These are phyloP conservation scores for Dioctria linearis DNA, from an alignment of 2,888 invertebrate species.

Conservation along the genomic window DNA sequence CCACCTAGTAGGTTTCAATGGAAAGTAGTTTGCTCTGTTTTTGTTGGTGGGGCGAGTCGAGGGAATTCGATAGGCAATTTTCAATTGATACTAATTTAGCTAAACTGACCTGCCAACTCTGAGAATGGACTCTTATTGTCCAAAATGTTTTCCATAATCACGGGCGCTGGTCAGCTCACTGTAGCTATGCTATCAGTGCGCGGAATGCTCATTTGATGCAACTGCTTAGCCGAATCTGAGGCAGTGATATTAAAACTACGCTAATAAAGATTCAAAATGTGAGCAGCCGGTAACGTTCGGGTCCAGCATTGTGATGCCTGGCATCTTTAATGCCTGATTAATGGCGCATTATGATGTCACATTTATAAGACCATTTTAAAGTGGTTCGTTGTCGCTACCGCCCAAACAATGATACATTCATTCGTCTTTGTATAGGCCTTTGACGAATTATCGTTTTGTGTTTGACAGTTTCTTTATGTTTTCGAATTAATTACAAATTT, in stretches of 20 bases:
- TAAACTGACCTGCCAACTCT: slow-evolving; percentile 12
- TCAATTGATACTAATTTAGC: slow-evolving; percentile 3
- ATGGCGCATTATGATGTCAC: slow-evolving; percentile 70
- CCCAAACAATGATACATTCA: slow-evolving; percentile 26
- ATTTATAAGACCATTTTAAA: slow-evolving; percentile 68
- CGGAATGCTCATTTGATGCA: neutral
- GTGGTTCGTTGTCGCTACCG: slow-evolving; percentile 20
- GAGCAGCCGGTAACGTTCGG: slow-evolving; percentile 1
- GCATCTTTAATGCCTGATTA: slow-evolving; percentile 63
- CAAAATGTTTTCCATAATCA: slow-evolving; percentile 2
- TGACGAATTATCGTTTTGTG: slow-evolving; percentile 59
- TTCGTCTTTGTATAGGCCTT: slow-evolving; percentile 32
- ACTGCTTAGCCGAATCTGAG: neutral
- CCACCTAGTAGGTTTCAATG: slow-evolving; percentile 41
- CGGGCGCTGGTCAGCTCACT: neutral
- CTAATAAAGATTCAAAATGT: neutral
- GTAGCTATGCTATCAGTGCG: neutral
- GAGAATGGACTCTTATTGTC: neutral
- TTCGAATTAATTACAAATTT: slow-evolving; percentile 56
- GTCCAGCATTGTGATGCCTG: slow-evolving; percentile 23
- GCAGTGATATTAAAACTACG: slow-evolving; percentile 10
- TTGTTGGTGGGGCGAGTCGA: neutral
- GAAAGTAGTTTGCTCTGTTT: slow-evolving; percentile 7
- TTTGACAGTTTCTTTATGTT: slow-evolving; percentile 59
- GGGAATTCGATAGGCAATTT: neutral